These are phyloP conservation scores for Omphaloscelis lunosa DNA, from an alignment of 2,888 invertebrate genomes.

Conservation along the genomic window DNA sequence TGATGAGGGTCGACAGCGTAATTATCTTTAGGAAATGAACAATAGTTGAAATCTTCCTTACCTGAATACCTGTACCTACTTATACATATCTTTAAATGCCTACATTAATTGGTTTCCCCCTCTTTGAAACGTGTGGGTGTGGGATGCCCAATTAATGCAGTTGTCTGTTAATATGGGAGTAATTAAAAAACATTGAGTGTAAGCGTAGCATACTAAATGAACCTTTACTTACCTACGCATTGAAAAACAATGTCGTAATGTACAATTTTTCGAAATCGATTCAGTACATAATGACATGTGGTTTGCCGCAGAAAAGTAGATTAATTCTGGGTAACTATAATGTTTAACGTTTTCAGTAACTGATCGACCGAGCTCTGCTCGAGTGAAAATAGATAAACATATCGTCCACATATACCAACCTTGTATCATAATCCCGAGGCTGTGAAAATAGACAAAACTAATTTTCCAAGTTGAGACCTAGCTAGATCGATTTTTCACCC, in stretches of 20 bases:
- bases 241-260: not conserved
- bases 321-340: not conserved
- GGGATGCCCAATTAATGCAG: not conserved
- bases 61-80: not conserved
- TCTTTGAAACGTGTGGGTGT: not conserved
- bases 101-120: not conserved
- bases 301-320: not conserved
- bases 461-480: no score
- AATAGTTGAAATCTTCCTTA: slow-evolving; percentile 10
- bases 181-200: not conserved
- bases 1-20: slow-evolving; percentile 36
- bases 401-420: no score
- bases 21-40: slow-evolving; percentile 34
- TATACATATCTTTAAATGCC: not conserved
- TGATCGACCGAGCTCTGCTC: no score
- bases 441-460: no score
- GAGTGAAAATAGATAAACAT: no score
- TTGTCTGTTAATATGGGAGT: no score
- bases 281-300: not conserved
- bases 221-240: not conserved
- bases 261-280: not conserved
- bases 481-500: no score
- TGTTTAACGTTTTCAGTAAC: not conserved
- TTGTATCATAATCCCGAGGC: no score
- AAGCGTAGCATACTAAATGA: not conserved